These are phyloP conservation scores for Polylopha cassiicola DNA, from an alignment of 2,888 invertebrate genomes.

Conservation along the genomic window DNA sequence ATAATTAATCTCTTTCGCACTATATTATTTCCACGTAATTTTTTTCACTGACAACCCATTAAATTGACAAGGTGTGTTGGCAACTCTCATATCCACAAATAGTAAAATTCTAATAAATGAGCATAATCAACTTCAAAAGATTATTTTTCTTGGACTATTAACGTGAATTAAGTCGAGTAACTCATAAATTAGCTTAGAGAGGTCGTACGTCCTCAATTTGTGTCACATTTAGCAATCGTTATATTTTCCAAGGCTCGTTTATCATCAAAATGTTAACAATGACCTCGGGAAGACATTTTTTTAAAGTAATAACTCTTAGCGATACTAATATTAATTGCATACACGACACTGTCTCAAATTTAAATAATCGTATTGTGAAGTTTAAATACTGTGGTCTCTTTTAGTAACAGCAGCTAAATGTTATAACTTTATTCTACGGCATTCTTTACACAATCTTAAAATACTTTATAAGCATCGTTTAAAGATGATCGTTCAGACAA, in stretches of 20 bases:
- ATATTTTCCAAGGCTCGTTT: constrained; percentile 61
- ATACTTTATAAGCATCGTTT: too few species aligned
- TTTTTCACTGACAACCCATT: constrained; percentile 41
- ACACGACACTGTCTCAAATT: constrained; percentile 1
- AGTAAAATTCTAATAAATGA: constrained; percentile 54
- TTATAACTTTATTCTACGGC: too few species aligned
- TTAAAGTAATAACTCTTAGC: too few species aligned
- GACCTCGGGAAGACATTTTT: constrained; percentile 37
- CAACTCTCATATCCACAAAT: constrained; percentile 44
- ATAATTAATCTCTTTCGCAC: constrained; percentile 44
- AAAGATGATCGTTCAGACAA: too few species aligned
- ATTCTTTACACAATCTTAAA: too few species aligned
- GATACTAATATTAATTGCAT: constrained; percentile 14
- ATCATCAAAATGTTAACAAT: constrained; percentile 60
- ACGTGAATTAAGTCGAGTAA: constrained; percentile 59
- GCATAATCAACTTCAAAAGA: constrained; percentile 66
- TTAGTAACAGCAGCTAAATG: not conserved
- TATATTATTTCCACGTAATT: constrained; percentile 39
- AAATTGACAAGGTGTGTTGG: constrained; percentile 48
- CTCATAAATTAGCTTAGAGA: constrained; percentile 64
- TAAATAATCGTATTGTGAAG: not conserved
- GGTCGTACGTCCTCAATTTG: constrained; percentile 61
- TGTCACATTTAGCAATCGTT: constrained; percentile 61
- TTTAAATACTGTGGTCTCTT: too few species aligned
- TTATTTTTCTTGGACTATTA: constrained; percentile 57